Evolutionary conservation across 1,140 invertebrate genomes (phyloP).

Genomic region (Diplogasteroides magnus): DNA sequence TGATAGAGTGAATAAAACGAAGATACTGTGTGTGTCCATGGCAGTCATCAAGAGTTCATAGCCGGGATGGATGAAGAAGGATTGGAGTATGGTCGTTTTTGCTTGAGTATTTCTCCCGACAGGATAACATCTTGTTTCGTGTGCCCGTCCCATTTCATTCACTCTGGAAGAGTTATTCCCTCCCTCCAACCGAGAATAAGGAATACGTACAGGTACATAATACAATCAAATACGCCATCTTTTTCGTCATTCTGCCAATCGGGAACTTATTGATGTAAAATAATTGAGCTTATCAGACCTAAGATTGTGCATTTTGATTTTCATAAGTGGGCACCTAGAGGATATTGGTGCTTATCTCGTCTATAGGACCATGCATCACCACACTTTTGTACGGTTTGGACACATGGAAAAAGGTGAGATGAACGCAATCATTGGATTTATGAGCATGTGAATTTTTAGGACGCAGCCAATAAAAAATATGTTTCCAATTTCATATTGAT

Average conservation of each 20-base stretch:
- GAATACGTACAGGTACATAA: no score
- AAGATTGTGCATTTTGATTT: no score
- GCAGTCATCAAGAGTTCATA: neutral
- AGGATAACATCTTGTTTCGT: neutral
- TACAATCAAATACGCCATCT: no score
- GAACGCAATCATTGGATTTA: neutral
- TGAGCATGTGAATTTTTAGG: neutral
- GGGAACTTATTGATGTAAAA: no score
- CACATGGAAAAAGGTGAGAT: neutral
- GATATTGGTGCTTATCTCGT: no score
- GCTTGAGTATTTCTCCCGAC: neutral
- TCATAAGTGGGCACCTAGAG: no score
- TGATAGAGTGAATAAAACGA: neutral
- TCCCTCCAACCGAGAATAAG: neutral
- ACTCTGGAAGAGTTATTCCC: neutral
- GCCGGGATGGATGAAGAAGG: neutral
- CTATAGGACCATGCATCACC: no score
- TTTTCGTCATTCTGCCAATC: no score
- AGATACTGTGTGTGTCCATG: neutral
- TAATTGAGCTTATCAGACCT: no score
- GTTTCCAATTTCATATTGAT: no score
- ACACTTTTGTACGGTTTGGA: no score
- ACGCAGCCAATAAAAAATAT: neutral
- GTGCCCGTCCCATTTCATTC: neutral
- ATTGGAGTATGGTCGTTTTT: neutral